Evolutionary conservation across 1,140 invertebrate species (phyloP).

Genomic region (Mercenaria mercenaria): DNA sequence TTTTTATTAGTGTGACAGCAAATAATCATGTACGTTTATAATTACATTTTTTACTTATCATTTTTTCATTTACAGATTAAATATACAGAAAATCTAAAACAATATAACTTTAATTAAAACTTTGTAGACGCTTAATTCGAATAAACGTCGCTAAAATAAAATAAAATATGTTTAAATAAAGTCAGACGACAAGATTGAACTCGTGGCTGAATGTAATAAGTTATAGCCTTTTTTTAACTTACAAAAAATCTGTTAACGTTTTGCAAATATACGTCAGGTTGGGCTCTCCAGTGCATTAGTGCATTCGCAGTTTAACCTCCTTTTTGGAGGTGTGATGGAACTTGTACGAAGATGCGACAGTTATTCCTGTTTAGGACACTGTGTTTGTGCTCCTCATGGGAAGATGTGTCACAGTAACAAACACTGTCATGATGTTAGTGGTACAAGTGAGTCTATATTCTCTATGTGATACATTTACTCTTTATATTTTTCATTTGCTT

Average conservation of each 20-base stretch:
- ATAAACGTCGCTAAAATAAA: neutral
- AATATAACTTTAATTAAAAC: too few relatives aligned
- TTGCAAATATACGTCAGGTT: too few relatives aligned
- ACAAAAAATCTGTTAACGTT: too few relatives aligned
- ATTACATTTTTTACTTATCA: too few relatives aligned
- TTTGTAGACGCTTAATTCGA: too few relatives aligned
- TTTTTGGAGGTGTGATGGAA: constrained; percentile 34
- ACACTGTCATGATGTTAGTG: constrained; percentile 3
- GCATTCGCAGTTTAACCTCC: constrained; percentile 33
- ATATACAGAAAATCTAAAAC: neutral
- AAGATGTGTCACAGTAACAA: neutral
- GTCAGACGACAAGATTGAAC: too few relatives aligned
- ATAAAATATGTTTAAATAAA: too few relatives aligned
- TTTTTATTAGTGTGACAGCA: constrained; percentile 8
- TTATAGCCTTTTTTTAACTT: too few relatives aligned
- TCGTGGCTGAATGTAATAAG: too few relatives aligned
- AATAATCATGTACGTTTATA: neutral
- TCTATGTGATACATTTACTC: neutral
- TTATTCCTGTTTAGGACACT: constrained; percentile 43
- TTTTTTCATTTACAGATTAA: neutral
- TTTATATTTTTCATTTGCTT: too few relatives aligned
- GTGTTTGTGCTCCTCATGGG: constrained; percentile 51
- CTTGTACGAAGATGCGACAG: constrained; percentile 28
- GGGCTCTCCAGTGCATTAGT: constrained; percentile 35
- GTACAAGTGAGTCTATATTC: neutral